Evolutionary conservation across 1,140 invertebrate species (phyloP).

Genomic region (Solen grandis): DNA sequence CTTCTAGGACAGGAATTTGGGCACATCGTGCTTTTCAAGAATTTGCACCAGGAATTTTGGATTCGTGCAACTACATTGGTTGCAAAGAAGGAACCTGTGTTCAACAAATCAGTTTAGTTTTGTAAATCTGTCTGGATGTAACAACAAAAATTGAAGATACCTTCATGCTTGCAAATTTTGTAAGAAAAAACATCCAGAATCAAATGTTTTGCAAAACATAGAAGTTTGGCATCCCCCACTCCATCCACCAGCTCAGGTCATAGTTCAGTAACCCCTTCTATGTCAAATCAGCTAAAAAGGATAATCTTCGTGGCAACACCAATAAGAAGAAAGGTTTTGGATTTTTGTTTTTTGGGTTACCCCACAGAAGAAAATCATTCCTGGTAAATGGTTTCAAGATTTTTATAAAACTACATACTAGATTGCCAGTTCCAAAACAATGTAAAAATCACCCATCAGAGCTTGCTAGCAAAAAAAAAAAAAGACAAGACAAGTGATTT

Average conservation of each 20-base stretch:
- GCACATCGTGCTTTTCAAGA: too few species aligned
- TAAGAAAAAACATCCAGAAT: not conserved
- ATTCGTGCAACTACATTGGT: too few species aligned
- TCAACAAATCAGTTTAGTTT: too few species aligned
- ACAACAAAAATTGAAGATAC: not conserved
- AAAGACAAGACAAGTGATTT: too few species aligned
- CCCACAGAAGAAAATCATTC: not conserved
- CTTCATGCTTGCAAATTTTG: not conserved
- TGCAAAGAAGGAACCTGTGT: too few species aligned
- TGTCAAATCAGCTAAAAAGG: not conserved
- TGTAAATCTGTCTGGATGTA: not conserved
- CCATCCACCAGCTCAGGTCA: not conserved
- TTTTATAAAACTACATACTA: not conserved
- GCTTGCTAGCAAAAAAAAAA: too few species aligned
- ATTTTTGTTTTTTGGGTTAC: not conserved
- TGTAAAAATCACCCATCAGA: too few species aligned
- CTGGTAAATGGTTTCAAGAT: not conserved
- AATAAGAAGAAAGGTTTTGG: constrained; percentile 20
- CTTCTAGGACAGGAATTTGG: too few species aligned
- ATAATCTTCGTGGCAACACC: not conserved
- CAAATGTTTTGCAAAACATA: not conserved
- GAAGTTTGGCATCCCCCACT: not conserved
- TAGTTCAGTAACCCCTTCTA: not conserved
- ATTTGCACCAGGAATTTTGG: too few species aligned
- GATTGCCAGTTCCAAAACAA: too few species aligned